Evolutionary conservation across 2,113 vertebrate genomes (phyloP).

Genomic region (Caranx melampygus): DNA sequence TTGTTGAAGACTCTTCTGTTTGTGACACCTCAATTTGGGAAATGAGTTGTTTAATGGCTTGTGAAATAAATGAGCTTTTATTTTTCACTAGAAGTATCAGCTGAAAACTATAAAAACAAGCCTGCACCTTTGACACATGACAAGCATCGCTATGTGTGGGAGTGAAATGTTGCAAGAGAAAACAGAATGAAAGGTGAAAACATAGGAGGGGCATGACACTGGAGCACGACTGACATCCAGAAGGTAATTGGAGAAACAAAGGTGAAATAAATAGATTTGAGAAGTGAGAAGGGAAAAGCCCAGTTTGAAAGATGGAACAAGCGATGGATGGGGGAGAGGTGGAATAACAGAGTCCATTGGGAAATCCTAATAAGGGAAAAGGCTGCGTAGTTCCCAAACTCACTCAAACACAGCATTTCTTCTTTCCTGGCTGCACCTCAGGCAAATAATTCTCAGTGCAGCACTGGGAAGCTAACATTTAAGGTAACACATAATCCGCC

Average conservation of each 20-base stretch:
- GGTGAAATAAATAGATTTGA: conserved; percentile 2
- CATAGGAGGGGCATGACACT: background rate
- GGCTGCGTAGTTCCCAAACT: conserved; percentile 75
- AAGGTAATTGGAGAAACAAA: conserved; percentile 25
- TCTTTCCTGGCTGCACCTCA: conserved; percentile 61
- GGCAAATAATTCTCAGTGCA: conserved; percentile 41
- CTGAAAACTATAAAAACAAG: conserved; percentile 33
- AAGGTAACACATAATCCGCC: conserved; percentile 53
- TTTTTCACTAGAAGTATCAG: conserved; percentile 27
- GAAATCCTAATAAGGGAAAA: conserved; percentile 71
- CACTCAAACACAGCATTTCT: conserved; percentile 33
- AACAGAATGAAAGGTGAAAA: conserved; percentile 3
- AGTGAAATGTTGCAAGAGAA: conserved; percentile 5
- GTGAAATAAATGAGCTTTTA: conserved; percentile 30
- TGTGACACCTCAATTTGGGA: background rate
- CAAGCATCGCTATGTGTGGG: conserved; percentile 28
- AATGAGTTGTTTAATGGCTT: background rate
- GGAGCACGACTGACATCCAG: conserved; percentile 12
- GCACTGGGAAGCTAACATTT: conserved; percentile 61
- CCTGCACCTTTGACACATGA: conserved; percentile 55
- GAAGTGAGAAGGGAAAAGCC: conserved; percentile 16
- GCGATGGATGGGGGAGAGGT: conserved; percentile 31
- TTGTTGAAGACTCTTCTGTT: background rate
- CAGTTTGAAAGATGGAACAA: conserved; percentile 28
- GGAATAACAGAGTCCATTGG: conserved; percentile 47